A percentile compares a stretch with the other conserved stretches of the same genome.
phyloP scores from a whole-genome alignment of 2,113 vertebrate species.

The Carassius auratus region DNA sequence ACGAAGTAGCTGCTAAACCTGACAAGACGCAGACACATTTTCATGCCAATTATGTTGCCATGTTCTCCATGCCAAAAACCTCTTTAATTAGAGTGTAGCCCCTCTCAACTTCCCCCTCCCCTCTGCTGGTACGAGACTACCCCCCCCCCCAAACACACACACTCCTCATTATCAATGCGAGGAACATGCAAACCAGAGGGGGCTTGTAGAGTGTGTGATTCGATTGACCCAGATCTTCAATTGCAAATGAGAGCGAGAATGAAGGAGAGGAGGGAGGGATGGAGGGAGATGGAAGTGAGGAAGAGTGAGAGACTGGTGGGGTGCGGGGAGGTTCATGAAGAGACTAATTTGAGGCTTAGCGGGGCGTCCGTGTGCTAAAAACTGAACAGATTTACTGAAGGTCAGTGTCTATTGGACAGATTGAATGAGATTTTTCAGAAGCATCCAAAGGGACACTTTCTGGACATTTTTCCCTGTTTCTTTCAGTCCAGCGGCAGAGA shows the following conservation, averaged over 20 bases:
- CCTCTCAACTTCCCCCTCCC: constrained; percentile 19
- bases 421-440: constrained; percentile 27
- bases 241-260: constrained; percentile 42
- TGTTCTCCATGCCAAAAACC: constrained; percentile 46
- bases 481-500: not conserved
- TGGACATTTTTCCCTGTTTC: not conserved
- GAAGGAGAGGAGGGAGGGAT: constrained; percentile 10
- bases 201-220: constrained; percentile 64
- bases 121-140: constrained; percentile 38
- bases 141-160: constrained; percentile 17
- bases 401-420: constrained; percentile 45
- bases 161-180: constrained; percentile 51
- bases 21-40: constrained; percentile 60
- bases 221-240: constrained; percentile 76
- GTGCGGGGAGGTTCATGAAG: constrained; percentile 46
- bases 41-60: constrained; percentile 34
- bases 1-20: constrained; percentile 64
- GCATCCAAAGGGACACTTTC: not conserved
- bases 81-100: constrained; percentile 52
- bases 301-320: constrained; percentile 34
- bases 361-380: constrained; percentile 54
- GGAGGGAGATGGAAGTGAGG: constrained; percentile 32
- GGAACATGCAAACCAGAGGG: constrained; percentile 45
- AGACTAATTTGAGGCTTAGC: constrained; percentile 58
- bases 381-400: constrained; percentile 41